Conservation (phyloP, 2,888 invertebrate species). For the Danaus chrysippus region DNA sequence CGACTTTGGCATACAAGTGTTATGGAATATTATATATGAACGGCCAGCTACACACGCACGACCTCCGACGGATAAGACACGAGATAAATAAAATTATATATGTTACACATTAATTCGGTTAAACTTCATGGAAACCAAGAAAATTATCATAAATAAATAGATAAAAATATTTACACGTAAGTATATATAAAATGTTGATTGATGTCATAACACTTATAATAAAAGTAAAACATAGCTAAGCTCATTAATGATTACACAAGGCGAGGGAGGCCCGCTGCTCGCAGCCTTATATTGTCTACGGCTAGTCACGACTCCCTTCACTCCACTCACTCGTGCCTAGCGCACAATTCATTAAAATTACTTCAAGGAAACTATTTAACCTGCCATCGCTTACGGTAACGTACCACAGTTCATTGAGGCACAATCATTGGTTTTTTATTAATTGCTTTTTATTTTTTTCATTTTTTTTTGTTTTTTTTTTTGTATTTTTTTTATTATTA, state of each 20-base stretch:
- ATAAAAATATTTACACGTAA: slow-evolving; percentile 75
- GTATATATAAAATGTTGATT: slow-evolving; percentile 74
- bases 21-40: slow-evolving; percentile 41
- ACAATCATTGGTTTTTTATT: slow-evolving; percentile 79
- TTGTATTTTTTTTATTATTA: slow-evolving; percentile 48
- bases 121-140: slow-evolving; percentile 73
- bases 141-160: slow-evolving; percentile 60
- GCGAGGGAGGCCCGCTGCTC: slow-evolving; percentile 63
- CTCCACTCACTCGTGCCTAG: slow-evolving; percentile 41
- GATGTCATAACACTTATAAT: slow-evolving; percentile 78
- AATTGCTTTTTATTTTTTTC: slow-evolving; percentile 68
- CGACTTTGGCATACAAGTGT: slow-evolving; percentile 75
- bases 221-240: slow-evolving; percentile 78
- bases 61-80: slow-evolving; percentile 26
- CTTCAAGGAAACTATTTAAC: slow-evolving; percentile 69
- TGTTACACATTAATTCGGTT: slow-evolving; percentile 59
- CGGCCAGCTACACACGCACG: slow-evolving; percentile 25
- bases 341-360: slow-evolving; percentile 66
- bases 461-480: slow-evolving; percentile 47
- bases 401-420: slow-evolving; percentile 79
- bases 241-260: slow-evolving; percentile 77
- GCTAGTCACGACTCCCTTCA: slow-evolving; percentile 41
- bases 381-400: slow-evolving; percentile 77
- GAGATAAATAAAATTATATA: slow-evolving; percentile 42
- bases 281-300: slow-evolving; percentile 66